Percentiles rank a stretch among this genome's conserved stretches.
Evolutionary conservation across 1,140 invertebrate genomes (phyloP).

Genomic region (Reticulitermes speratus): DNA sequence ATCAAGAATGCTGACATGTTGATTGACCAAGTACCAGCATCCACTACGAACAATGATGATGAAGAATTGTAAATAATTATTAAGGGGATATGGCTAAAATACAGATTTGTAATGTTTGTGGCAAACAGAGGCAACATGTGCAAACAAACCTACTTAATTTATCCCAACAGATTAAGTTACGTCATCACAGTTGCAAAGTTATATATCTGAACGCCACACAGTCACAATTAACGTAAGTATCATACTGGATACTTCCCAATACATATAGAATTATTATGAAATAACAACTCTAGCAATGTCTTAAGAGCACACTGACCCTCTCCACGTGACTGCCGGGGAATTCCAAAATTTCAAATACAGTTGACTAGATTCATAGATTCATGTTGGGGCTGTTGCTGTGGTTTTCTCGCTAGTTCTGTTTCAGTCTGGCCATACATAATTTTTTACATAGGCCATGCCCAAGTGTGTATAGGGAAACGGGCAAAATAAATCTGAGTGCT

Average conservation of each 20-base stretch:
- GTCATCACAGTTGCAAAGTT: not conserved
- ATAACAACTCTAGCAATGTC: too few relatives aligned
- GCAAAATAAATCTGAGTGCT: too few relatives aligned
- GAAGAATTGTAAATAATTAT: slow-evolving; percentile 27
- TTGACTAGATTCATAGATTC: too few relatives aligned
- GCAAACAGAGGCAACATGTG: not conserved
- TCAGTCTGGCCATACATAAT: too few relatives aligned
- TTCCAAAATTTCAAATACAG: too few relatives aligned
- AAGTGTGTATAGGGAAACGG: too few relatives aligned
- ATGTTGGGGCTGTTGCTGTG: too few relatives aligned
- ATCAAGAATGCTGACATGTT: slow-evolving; percentile 52
- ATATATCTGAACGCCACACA: not conserved
- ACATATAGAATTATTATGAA: not conserved
- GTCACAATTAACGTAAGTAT: not conserved
- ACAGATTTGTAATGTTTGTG: not conserved
- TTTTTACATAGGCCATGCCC: too few relatives aligned
- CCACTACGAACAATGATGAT: slow-evolving; percentile 28
- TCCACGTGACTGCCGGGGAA: too few relatives aligned
- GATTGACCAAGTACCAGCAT: slow-evolving; percentile 34
- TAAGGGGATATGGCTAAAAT: not conserved
- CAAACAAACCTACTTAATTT: not conserved
- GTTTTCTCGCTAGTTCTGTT: too few relatives aligned
- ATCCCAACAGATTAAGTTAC: too few relatives aligned
- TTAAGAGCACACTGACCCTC: not conserved
- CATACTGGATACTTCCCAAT: too few relatives aligned